These are phyloP conservation scores for Empidonax alnorum DNA, from an alignment of 2,113 vertebrate genomes.

Conservation along the genomic window DNA sequence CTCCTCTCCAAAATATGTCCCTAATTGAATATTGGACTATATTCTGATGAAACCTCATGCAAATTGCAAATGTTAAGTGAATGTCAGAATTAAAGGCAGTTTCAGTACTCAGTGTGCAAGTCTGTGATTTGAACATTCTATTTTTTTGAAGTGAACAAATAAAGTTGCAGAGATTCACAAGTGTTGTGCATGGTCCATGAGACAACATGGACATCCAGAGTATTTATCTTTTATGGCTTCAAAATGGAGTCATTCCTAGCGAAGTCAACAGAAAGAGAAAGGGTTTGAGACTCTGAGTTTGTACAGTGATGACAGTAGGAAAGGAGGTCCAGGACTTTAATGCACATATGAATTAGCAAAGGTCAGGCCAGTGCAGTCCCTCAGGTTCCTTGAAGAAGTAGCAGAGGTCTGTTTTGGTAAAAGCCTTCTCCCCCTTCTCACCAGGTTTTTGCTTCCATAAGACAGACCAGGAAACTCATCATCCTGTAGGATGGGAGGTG, in stretches of 20 bases:
- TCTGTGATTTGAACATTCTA: background rate
- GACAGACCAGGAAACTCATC: background rate
- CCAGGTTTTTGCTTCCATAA: rapidly evolving
- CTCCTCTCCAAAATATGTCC: background rate
- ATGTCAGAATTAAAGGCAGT: background rate
- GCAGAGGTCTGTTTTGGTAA: background rate
- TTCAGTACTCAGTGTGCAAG: background rate
- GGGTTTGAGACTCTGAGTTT: background rate
- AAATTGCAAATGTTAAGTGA: background rate
- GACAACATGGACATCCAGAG: background rate
- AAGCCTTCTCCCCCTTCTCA: background rate
- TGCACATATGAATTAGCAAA: background rate
- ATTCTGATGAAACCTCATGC: background rate
- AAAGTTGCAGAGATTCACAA: background rate
- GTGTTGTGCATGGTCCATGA: background rate
- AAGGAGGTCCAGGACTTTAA: background rate
- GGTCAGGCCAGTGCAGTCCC: background rate
- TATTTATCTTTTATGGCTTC: background rate
- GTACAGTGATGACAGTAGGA: background rate
- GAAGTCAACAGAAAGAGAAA: background rate
- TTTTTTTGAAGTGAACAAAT: background rate
- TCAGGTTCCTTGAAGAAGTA: background rate
- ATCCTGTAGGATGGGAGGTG: background rate
- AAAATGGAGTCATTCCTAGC: background rate
- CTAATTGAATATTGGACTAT: background rate